phyloP scores from a whole-genome alignment of 2,113 vertebrate genomes.

The Carassius gibelio region DNA sequence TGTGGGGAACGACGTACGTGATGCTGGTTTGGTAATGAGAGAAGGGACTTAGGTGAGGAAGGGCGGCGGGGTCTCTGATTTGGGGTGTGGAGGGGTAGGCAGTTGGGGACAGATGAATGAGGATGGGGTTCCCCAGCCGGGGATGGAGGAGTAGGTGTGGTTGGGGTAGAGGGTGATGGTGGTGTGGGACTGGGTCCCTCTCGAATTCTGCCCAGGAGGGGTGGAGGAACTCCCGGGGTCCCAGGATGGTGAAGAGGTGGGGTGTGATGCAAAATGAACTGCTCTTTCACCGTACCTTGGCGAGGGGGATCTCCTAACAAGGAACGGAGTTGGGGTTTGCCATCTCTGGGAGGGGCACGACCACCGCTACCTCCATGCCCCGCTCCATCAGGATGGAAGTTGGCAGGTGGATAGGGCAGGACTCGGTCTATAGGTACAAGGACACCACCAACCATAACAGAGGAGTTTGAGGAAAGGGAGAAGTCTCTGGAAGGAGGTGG shows the following conservation, averaged over 20 bases:
- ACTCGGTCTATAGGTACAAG: constrained; percentile 71
- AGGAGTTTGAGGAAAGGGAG: constrained; percentile 65
- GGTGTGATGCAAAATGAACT: constrained; percentile 75
- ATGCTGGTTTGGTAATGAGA: constrained; percentile 71
- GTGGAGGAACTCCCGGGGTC: constrained; percentile 71
- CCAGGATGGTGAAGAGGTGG: constrained; percentile 74
- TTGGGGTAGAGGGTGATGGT: constrained; percentile 58
- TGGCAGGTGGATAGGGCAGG: constrained; percentile 61
- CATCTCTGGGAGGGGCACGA: constrained; percentile 64
- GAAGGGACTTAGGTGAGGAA: constrained; percentile 64
- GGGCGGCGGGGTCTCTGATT: constrained; percentile 24
- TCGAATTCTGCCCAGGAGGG: constrained; percentile 75
- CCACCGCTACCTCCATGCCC: constrained; percentile 50
- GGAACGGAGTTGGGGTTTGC: constrained; percentile 53
- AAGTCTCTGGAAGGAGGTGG: constrained; percentile 67
- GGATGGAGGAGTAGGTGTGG: constrained; percentile 65
- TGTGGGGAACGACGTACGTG: constrained; percentile 74
- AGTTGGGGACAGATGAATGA: constrained; percentile 68
- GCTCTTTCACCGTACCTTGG: constrained; percentile 85
- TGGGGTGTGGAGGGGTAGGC: constrained; percentile 39
- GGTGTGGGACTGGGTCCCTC: constrained; percentile 74
- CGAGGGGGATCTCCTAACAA: constrained; percentile 75
- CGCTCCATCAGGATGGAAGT: constrained; percentile 61
- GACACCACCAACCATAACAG: constrained; percentile 77
- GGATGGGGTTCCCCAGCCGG: constrained; percentile 56